phyloP scores from a whole-genome alignment of 2,888 invertebrate genomes.

The Drosophila phalerata region DNA sequence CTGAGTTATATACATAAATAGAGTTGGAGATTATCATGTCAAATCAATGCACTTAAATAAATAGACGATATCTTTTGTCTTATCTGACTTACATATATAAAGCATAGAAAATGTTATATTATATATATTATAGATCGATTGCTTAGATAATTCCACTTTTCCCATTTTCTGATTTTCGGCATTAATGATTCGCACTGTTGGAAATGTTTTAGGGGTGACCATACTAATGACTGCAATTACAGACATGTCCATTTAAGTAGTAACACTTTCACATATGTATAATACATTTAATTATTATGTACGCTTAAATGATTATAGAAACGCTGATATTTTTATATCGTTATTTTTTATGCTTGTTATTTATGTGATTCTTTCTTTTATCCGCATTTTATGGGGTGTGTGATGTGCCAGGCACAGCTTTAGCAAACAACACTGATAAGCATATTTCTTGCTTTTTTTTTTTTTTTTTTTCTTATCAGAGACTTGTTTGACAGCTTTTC shows the following conservation, averaged over 20 bases:
- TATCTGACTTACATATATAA: neutral
- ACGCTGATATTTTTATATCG: neutral
- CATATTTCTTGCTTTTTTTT: slow-evolving; percentile 17
- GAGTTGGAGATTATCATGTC: slow-evolving; percentile 13
- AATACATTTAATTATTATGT: neutral
- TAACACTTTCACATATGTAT: slow-evolving; percentile 2
- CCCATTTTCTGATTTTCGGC: neutral
- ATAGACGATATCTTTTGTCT: neutral
- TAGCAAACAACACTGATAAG: slow-evolving; percentile 39
- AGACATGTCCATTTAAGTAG: slow-evolving; percentile 7
- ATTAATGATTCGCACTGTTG: neutral
- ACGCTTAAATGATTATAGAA: slow-evolving; percentile 5
- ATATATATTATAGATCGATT: neutral
- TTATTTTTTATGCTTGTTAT: neutral
- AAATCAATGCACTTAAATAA: slow-evolving; percentile 17
- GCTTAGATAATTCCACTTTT: neutral
- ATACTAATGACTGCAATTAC: neutral
- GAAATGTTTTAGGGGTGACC: neutral
- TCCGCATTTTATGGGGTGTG: slow-evolving; percentile 50
- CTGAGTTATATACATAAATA: slow-evolving; percentile 5
- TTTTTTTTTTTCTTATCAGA: slow-evolving; percentile 10
- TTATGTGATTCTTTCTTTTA: slow-evolving; percentile 2
- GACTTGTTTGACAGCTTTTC: neutral
- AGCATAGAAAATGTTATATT: neutral
- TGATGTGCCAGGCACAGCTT: slow-evolving; percentile 50